Evolutionary conservation across 2,797 vertebrate genomes (phyloP), one percentile per base, ranked within the genome.

Genomic region (Micromesistius poutassou): DNA sequence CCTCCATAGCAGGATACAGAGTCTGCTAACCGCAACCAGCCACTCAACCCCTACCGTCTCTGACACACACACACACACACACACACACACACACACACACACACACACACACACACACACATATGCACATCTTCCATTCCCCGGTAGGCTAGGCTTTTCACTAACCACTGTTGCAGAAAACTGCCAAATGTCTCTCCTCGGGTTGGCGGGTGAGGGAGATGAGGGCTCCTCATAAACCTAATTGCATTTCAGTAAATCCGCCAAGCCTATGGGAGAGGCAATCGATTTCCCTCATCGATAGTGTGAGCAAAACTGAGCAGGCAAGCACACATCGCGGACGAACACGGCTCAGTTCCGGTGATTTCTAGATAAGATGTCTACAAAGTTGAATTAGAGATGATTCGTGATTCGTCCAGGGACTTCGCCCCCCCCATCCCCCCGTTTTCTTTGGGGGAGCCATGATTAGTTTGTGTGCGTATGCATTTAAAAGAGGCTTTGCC

Each of bases 31-130:
- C 73, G 71, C 80, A 80, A 83, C 77, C 76, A 85, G 76, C 76
- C 79, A 76, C 71, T 86, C 83, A 85, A 86, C 84, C 77, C 81
- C 84, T 81, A 83, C 81, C 73, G 77, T 79, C 84, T 83, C 22
- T 77, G 81, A 62, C 55, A n/a, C 3, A 25, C 55, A 19, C 1
- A 55, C 46, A 55, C 46, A 22, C 46, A 55, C 19, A 50, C n/a
- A 62, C n/a, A 25, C n/a, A 25, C 55, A 25, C 19, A 62, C 46
- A 22, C 16, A 55, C n/a, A n/a, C n/a, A 62, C 55, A n/a, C 3
- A 25, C 55, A 19, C 1, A 55, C 46, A 55, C 46, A 22, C 46
- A 55, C 19, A 50, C n/a, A 62, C n/a, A 25, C n/a, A 25, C 55
- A 25, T 4, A 62, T 19, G 16, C n/a, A 25, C 8, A 1, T 62